A percentile compares a stretch with the other conserved stretches of the same genome.
Conservation (phyloP, 1,140 invertebrate genomes). For the Argopecten irradians region DNA sequence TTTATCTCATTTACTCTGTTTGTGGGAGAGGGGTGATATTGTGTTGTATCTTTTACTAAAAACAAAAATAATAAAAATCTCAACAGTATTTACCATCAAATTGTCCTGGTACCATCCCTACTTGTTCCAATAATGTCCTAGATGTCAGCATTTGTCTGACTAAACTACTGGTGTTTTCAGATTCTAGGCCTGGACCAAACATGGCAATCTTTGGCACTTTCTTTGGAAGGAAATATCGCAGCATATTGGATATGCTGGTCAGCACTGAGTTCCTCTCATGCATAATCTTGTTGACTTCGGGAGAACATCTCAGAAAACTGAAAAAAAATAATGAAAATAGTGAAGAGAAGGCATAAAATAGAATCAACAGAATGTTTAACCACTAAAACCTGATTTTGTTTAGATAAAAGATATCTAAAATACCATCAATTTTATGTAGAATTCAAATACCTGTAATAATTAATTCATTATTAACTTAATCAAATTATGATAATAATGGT, state of each 20-base stretch:
- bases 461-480: too few species aligned
- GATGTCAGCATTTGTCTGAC: slow-evolving; percentile 68
- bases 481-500: too few species aligned
- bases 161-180: slow-evolving; percentile 62
- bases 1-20: too few species aligned
- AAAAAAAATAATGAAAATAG: slow-evolving; percentile 41
- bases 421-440: too few species aligned
- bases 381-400: background rate
- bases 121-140: slow-evolving; percentile 56
- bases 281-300: slow-evolving; percentile 60
- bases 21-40: too few species aligned
- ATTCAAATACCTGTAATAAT: too few species aligned
- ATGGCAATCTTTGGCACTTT: slow-evolving; percentile 70
- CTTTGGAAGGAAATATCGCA: slow-evolving; percentile 71
- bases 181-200: slow-evolving; percentile 74
- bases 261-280: slow-evolving; percentile 63
- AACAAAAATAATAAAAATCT: too few species aligned
- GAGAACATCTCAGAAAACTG: slow-evolving; percentile 71
- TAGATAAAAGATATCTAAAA: too few species aligned
- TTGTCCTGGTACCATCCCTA: slow-evolving; percentile 70
- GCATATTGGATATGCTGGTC: slow-evolving; percentile 62
- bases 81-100: slow-evolving; percentile 69
- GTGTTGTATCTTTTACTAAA: too few species aligned
- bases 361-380: background rate
- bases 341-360: background rate